Evolutionary conservation across 1,140 invertebrate species (phyloP).

Genomic region (Drosophila dunni): DNA sequence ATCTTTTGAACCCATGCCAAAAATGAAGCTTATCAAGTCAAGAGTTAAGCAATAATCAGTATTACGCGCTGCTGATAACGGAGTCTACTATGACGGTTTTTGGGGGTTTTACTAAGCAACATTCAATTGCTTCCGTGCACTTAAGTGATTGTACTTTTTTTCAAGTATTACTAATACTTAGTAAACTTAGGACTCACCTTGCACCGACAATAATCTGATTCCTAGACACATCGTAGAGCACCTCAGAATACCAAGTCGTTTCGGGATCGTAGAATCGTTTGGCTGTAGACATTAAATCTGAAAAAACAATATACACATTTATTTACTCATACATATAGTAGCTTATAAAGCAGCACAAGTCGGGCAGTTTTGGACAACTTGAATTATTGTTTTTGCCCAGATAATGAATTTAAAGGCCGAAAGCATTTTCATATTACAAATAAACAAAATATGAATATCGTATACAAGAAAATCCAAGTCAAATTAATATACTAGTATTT

Average conservation of each 20-base stretch:
- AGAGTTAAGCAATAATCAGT: conserved; percentile 31
- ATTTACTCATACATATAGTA: not conserved
- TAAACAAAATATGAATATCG: conserved; percentile 18
- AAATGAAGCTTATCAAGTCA: conserved; percentile 24
- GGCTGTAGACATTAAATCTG: conserved; percentile 86
- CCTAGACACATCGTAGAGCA: conserved; percentile 92
- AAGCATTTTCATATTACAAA: conserved; percentile 15
- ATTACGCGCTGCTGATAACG: conserved; percentile 17
- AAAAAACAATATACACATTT: conserved; percentile 10
- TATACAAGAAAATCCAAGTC: conserved; percentile 54
- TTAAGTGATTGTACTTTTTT: conserved; percentile 33
- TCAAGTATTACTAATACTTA: conserved; percentile 31
- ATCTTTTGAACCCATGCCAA: conserved; percentile 28
- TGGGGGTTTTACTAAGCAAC: conserved; percentile 26
- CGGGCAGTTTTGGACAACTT: not conserved
- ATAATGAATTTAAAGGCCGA: conserved; percentile 14
- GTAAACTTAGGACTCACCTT: conserved; percentile 86
- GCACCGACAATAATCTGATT: conserved; percentile 93
- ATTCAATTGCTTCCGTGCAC: conserved; percentile 38
- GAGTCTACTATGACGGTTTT: not conserved
- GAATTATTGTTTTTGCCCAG: not conserved
- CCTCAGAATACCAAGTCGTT: conserved; percentile 90
- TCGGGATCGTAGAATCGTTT: conserved; percentile 88
- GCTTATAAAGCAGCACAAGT: not conserved
- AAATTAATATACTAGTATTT: conserved; percentile 51